Evolutionary conservation across 2,888 invertebrate genomes (phyloP).

Genomic region (Sceliomorpha sp.): DNA sequence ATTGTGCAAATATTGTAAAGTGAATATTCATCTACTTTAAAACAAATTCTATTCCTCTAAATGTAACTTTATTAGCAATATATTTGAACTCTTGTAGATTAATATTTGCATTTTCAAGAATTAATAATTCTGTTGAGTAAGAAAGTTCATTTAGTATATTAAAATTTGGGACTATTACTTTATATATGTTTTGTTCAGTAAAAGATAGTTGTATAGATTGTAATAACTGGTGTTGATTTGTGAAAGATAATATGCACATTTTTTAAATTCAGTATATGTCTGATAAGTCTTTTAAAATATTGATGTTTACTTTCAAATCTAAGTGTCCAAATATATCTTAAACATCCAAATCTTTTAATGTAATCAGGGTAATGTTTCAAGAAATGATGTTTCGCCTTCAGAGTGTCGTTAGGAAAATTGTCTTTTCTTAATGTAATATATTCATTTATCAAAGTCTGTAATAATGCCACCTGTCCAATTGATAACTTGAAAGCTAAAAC

Average conservation of each 20-base stretch:
- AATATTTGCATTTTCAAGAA: constrained; percentile 16
- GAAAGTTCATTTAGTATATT: constrained; percentile 1
- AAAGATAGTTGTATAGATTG: constrained; percentile 15
- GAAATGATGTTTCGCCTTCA: constrained; percentile 54
- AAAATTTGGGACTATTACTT: constrained; percentile 13
- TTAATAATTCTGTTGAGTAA: constrained; percentile 15
- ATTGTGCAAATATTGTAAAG: too few species aligned
- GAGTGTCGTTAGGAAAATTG: constrained; percentile 27
- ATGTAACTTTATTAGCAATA: too few species aligned
- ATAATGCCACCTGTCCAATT: constrained; percentile 25
- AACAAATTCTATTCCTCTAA: too few species aligned
- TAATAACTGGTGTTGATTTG: constrained; percentile 38
- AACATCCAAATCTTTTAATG: constrained; percentile 44
- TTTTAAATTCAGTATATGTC: constrained; percentile 54
- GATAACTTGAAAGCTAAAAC: constrained; percentile 37
- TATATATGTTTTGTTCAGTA: constrained; percentile 18
- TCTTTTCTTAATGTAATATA: constrained; percentile 35
- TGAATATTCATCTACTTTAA: too few species aligned
- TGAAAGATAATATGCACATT: constrained; percentile 37
- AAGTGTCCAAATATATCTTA: constrained; percentile 50
- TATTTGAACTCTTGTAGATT: constrained; percentile 11
- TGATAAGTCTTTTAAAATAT: constrained; percentile 54
- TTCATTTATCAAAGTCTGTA: constrained; percentile 33
- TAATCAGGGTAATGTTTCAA: constrained; percentile 36
- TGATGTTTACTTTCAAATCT: constrained; percentile 60